Base-by-base conservation (phyloP, 1,140 invertebrate species). In the Polypedilum vanderplanki region DNA sequence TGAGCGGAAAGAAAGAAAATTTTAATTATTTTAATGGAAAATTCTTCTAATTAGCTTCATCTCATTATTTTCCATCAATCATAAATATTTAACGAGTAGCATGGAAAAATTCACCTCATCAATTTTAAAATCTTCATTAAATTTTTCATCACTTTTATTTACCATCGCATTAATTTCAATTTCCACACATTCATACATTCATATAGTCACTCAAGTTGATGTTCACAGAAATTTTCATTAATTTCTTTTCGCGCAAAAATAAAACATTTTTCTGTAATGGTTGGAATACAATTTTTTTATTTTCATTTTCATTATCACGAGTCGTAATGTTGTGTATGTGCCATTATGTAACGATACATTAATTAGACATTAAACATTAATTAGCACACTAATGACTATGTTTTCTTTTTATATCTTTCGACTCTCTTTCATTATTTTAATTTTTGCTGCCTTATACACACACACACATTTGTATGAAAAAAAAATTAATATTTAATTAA, bases 81-180 rank as follows among this genome's bases (percentile, higher is more conserved):
- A 57, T 57, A 57, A 57, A 57, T 12, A 57, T 57, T 46, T 46
- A 10, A 1, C 41, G 9, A 10, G 9, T 46, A 10, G 9, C 41
- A n/a, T 57, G 46, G 24, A 3, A 33, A 33, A 33, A 33, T 33
- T 33, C 24, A 33, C 9, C 46, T 57, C 46, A 57, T 57, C 46
- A 57, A 57, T 57, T 57, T 57, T 57, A 57, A 57, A 57, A 57
- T 57, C 46, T 57, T 57, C 46, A 57, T 57, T 57, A 57, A 57
- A 57, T n/a, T 57, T 57, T 57, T 57, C 46, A 57, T 57, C 46
- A n/a, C 46, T 57, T n/a, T n/a, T 12, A 57, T 57, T 57, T 57
- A 12, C 12, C 46, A 57, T 57, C 12, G 12, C 46, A 57, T 57
- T 57, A 57, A 57, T 57, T 57, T 57, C 10, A 57, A n/a, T 57